Base-by-base conservation (phyloP, 2,888 invertebrate genomes). In the Macaria notata region DNA sequence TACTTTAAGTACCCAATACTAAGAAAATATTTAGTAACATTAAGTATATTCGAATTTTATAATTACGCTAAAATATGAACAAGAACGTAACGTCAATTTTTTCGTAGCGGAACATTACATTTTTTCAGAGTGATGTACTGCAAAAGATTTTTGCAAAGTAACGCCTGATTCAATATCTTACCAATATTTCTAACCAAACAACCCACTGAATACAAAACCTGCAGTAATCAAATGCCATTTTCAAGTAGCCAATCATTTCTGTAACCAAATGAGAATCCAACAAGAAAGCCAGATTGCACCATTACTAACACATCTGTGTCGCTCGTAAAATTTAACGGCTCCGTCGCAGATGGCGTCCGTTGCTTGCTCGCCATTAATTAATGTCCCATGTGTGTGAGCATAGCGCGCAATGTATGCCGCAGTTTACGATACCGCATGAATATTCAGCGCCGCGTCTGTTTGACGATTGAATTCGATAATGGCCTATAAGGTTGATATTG, bases 291-390 rank as follows among this genome's bases (percentile, higher is more conserved):
- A 49, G 59, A 64, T 59, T 65, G 77, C 74, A 41, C 78, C 78
- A 81, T 83, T 81, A 83, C 77, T 68, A 59, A 73, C 79, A 72
- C 86, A 84, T 86, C 82, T 84, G 83, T 73, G 68, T 70, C 76
- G 73, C 81, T 81, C 86, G 81, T 87, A 87, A 87, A 87, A 86
- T 83, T 83, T 86, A 86, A 87, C 80, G 81, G 78, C 68, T 75
- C 72, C 72, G 72, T 70, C 73, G 51, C 87, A 87, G 81, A 82
- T 88, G 88, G 70, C 76, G 77, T 76, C 77, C 75, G 84, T 78
- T 76, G 83, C 83, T 83, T 78, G 78, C 75, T 81, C 66, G 71
- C 81, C 80, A 84, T 83, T 86, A 88, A 89, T 88, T 85, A 88
- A 83, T 87, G 76, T 84, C 80, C 79, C 78, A 76, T 80, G 79